Evolutionary conservation across 2,113 vertebrate species (phyloP), one percentile per base, ranked within the genome.

Genomic region (Spea bombifrons): DNA sequence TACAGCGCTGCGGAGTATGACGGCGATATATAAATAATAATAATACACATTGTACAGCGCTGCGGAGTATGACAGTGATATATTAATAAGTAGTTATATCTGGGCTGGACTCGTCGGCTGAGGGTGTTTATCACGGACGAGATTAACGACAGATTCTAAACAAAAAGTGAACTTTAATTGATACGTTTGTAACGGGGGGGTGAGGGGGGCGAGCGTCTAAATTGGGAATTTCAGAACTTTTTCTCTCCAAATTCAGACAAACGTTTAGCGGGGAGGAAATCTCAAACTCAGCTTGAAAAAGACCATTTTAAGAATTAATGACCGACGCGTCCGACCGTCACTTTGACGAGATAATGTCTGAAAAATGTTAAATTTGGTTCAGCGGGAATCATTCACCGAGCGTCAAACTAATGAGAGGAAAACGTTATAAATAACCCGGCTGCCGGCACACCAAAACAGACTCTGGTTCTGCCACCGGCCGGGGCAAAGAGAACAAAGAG

Each of bases 221-320:
- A n/a, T n/a, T n/a, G n/a, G n/a, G n/a, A n/a, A 48, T 10, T 43
- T 59, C 43, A 13, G 3, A 30, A 6, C 13, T 10, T 47, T 17
- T 59, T 57, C 15, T 55, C 49, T 12, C n/a, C 57, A 63, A 9
- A 8, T 30, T 49, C 48, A 12, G 13, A 7, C 46, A n/a, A 4
- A 1, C 17, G 61, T 15, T 65, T 71, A 88, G 81, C 64, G 84
- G 84, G 88, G 79, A 80, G 85, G 82, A 89, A 89, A 88, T 85
- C 82, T 84, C 57, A 83, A 81, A 72, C 82, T 86, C 83, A 75
- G 78, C 83, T 87, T 90, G 86, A 86, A 88, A n/a, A 87, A 87
- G 66, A 78, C 84, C 89, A 88, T 87, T 89, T 88, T 84, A 84
- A 86, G 80, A 85, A 83, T 87, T 89, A 89, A 86, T 90, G 85